Base-by-base conservation (phyloP, 2,113 vertebrate species). In the Cebidichthys violaceus region DNA sequence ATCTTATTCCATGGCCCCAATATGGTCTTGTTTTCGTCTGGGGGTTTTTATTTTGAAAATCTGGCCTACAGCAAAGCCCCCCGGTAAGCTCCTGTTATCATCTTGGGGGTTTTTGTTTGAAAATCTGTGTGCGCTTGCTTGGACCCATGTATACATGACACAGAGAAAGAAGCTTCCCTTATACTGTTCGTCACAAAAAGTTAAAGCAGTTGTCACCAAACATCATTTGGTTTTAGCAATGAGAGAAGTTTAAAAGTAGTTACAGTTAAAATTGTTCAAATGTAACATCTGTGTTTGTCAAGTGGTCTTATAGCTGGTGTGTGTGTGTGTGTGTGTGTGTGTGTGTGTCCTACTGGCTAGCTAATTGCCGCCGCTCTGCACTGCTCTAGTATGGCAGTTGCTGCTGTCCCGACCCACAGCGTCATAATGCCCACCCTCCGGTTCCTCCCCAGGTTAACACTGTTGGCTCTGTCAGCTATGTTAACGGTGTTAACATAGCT, bases 31-130 rank as follows among this genome's bases (percentile, higher is more conserved):
- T n/a, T 70, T 35, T 18, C 31, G 0, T 52, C 20, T 14, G 18
- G 11, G 13, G 2, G 5, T 17, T 47, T 47, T 57, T 57, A 68
- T 59, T 76, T 76, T 76, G 50, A 59, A 54, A 75, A 39, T 4
- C 22, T 27, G 9, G 9, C 33, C 45, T 22, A 37, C 13, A 0
- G 6, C 31, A 70, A 8, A 35, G 18, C 18, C 45, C 20, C 14
- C 41, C 15, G 29, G 18, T 35, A 70, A 70, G 22, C 47, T 15
- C 5, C 22, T 41, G 9, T 71, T 33, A n/a, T 29, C 6, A 14
- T n/a, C 43, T 31, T 29, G 27, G 6, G 57, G 27, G 27, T 60
- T 60, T 60, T 60, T 15, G 15, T 60, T 60, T 29, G 57, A 31
- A 60, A 60, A 18, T 50, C 17, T 33, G 29, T 52, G 20, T 37